phyloP scores from a whole-genome alignment of 2,113 vertebrate species.

The Erinaceus europaeus region DNA sequence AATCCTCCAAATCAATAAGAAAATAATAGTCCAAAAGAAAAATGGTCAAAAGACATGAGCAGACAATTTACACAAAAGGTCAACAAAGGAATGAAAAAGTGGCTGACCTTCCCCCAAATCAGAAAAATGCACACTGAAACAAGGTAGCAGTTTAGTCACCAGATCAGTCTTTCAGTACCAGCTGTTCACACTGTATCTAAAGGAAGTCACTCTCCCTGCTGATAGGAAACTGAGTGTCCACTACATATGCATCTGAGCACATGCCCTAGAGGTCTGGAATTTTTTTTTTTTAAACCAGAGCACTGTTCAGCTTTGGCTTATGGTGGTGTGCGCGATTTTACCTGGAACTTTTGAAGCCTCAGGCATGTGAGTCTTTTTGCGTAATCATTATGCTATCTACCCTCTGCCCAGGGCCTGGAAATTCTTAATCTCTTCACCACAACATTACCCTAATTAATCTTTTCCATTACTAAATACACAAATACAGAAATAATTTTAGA shows the following conservation, averaged over 20 bases:
- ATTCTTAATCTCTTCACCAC: too few relatives aligned
- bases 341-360: too few relatives aligned
- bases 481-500: neutral
- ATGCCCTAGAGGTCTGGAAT: neutral
- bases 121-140: neutral
- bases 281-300: too few relatives aligned
- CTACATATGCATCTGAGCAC: neutral
- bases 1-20: neutral
- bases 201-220: neutral
- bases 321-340: too few relatives aligned
- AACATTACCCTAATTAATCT: neutral
- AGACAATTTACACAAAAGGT: neutral
- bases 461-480: neutral
- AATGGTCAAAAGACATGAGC: neutral
- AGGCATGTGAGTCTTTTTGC: too few relatives aligned
- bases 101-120: neutral
- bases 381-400: too few relatives aligned
- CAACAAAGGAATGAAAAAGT: neutral
- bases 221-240: neutral
- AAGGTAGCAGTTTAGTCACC: neutral
- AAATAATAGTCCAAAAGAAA: conserved; percentile 6
- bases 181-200: neutral
- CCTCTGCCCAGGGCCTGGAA: too few relatives aligned
- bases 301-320: too few relatives aligned
- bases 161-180: neutral